A percentile compares a stretch with the other conserved stretches of the same genome.
phyloP scores from a whole-genome alignment of 2,888 invertebrate species.

The Dermolepida albohirtum region DNA sequence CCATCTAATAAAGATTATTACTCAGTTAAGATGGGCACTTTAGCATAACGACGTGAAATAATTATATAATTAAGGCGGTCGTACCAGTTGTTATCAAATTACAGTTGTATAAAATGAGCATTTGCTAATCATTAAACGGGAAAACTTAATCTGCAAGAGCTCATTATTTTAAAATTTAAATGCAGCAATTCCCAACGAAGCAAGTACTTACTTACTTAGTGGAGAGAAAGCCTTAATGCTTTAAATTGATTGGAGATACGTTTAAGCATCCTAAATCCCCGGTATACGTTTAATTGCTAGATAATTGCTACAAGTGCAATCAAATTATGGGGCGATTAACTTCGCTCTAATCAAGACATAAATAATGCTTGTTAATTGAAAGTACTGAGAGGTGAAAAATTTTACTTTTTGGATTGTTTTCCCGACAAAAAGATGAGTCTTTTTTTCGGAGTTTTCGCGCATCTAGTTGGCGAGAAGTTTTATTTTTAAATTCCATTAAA shows the following conservation, averaged over 20 bases:
- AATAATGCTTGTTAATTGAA: too few relatives aligned
- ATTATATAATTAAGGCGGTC: too few relatives aligned
- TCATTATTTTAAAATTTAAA: conserved; percentile 9
- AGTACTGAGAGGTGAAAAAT: too few relatives aligned
- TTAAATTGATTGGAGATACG: conserved; percentile 14
- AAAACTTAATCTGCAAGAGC: conserved; percentile 2
- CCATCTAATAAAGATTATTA: too few relatives aligned
- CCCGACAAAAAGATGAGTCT: too few relatives aligned
- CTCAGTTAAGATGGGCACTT: too few relatives aligned
- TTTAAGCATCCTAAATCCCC: conserved; percentile 5
- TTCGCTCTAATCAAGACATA: neutral
- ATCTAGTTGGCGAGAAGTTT: too few relatives aligned
- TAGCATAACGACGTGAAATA: too few relatives aligned
- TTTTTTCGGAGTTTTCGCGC: too few relatives aligned
- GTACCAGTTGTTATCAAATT: too few relatives aligned
- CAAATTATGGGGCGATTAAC: conserved; percentile 15
- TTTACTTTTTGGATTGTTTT: too few relatives aligned
- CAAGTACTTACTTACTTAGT: neutral
- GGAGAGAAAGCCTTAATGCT: neutral
- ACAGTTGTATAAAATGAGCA: too few relatives aligned
- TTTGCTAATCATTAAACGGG: conserved; percentile 4
- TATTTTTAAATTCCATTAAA: neutral
- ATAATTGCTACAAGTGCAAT: conserved; percentile 19
- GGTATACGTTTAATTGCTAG: conserved; percentile 22
- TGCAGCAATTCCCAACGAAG: conserved; percentile 1